These are phyloP conservation scores for Globia sparganii DNA, from an alignment of 2,888 invertebrate species.

Conservation along the genomic window DNA sequence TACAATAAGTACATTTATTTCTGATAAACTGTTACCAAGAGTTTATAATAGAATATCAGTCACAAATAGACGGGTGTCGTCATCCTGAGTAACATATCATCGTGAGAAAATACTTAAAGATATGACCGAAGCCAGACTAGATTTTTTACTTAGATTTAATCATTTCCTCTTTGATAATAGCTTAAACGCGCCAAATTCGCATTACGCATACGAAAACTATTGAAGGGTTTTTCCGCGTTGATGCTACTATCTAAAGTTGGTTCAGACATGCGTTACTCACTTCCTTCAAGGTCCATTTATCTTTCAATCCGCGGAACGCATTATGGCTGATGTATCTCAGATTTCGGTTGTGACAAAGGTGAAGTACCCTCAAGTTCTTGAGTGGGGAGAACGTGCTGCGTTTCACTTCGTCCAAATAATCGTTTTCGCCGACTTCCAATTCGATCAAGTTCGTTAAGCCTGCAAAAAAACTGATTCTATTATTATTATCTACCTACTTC, in stretches of 20 bases:
- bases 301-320: slow-evolving; percentile 89
- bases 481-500: slow-evolving; percentile 65
- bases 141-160: slow-evolving; percentile 40
- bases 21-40: slow-evolving; percentile 60
- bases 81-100: slow-evolving; percentile 68
- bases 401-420: slow-evolving; percentile 89
- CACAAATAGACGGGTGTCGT: slow-evolving; percentile 68
- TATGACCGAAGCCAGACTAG: slow-evolving; percentile 38
- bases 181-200: slow-evolving; percentile 41
- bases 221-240: slow-evolving; percentile 46
- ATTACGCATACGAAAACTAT: slow-evolving; percentile 29
- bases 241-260: slow-evolving; percentile 32
- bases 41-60: slow-evolving; percentile 68
- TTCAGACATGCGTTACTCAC: slow-evolving; percentile 75
- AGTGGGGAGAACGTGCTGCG: slow-evolving; percentile 89
- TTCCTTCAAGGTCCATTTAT: slow-evolving; percentile 89
- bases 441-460: slow-evolving; percentile 89
- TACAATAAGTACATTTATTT: slow-evolving; percentile 49
- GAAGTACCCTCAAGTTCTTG: slow-evolving; percentile 83
- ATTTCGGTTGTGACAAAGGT: slow-evolving; percentile 88
- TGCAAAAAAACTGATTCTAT: slow-evolving; percentile 73
- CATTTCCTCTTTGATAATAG: slow-evolving; percentile 53
- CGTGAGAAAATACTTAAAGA: slow-evolving; percentile 55
- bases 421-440: slow-evolving; percentile 91
- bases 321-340: slow-evolving; percentile 90